Base-by-base conservation (phyloP, 2,797 vertebrate genomes). In the Sebastes goodei region DNA sequence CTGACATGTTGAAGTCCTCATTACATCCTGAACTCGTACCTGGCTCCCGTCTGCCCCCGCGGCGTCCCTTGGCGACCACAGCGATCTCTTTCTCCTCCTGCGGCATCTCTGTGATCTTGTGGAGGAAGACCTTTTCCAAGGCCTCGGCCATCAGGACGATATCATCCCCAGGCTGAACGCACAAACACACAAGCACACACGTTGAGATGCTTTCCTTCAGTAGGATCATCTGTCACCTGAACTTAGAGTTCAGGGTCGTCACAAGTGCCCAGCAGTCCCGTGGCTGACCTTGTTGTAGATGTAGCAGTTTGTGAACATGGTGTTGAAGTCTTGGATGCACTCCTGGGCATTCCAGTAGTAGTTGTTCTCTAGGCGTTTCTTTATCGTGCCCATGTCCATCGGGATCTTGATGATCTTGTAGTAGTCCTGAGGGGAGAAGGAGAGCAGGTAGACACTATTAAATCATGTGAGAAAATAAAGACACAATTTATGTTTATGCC, bases 221-320 rank as follows among this genome's bases (percentile, higher is more conserved):
- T 17, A 46, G 42, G 42, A 46, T 46, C 42, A 46, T 46, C 42
- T 17, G 20, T 29, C 5, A 23, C 14, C 46, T 64, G n/a, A 52
- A 35, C 52, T 59, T 33, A 29, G 12, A 59, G 15, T 46, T 69
- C 38, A 11, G 15, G 27, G 3, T 49, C 32, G 53, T 27, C 25
- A 11, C 17, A 29, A 35, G 55, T 25, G 11, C 66, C 20, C 4
- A 21, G 20, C 15, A 11, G 56, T 6, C 49, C 52, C 52, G n/a
- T 23, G 5, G 20, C 90, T 78, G 82, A 98, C 97, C 97, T 98
- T 98, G 91, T 99, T 99, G 93, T 98, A 98, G 95, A 98, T 98
- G 94, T 98, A 98, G 94, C 97, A 99, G 91, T 99, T 99, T 91
- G 97, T 98, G 96, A 99, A 99, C 97, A 99, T 99, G n/a, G 97